Percentiles rank a stretch among this genome's conserved stretches.
phyloP scores from a whole-genome alignment of 1,140 invertebrate genomes.

The Diachasmimorpha longicaudata region DNA sequence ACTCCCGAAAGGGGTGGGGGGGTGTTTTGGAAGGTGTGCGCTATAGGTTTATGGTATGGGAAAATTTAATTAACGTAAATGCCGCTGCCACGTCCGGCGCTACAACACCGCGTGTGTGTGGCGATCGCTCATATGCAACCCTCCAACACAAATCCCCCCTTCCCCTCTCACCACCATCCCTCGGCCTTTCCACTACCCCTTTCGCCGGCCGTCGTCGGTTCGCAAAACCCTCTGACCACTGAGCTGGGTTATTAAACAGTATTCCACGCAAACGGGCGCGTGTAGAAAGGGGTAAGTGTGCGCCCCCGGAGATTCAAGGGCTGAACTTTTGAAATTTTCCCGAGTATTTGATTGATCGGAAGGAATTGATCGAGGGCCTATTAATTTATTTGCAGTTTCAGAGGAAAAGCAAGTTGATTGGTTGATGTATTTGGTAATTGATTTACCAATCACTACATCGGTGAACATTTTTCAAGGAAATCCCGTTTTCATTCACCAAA shows the following conservation, averaged over 20 bases:
- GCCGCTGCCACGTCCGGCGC: conserved; percentile 49
- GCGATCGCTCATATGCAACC: conserved; percentile 63
- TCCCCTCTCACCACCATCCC: too few relatives aligned
- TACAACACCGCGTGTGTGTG: conserved; percentile 45
- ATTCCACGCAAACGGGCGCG: background rate
- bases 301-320: background rate
- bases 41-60: conserved; percentile 41
- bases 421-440: too few relatives aligned
- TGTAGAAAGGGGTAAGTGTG: background rate
- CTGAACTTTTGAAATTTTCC: background rate
- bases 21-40: conserved; percentile 19
- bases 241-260: conserved; percentile 7
- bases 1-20: conserved; percentile 30
- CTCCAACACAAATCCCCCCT: conserved; percentile 18
- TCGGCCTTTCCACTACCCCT: conserved; percentile 19
- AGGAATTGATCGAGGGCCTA: background rate
- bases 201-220: conserved; percentile 20
- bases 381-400: background rate
- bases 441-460: too few relatives aligned
- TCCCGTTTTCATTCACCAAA: too few relatives aligned
- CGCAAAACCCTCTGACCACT: conserved; percentile 5
- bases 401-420: background rate
- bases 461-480: too few relatives aligned
- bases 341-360: background rate
- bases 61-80: conserved; percentile 66